Evolutionary conservation across 2,888 invertebrate genomes (phyloP).

Genomic region (Acanthosoma haemorrhoidale): DNA sequence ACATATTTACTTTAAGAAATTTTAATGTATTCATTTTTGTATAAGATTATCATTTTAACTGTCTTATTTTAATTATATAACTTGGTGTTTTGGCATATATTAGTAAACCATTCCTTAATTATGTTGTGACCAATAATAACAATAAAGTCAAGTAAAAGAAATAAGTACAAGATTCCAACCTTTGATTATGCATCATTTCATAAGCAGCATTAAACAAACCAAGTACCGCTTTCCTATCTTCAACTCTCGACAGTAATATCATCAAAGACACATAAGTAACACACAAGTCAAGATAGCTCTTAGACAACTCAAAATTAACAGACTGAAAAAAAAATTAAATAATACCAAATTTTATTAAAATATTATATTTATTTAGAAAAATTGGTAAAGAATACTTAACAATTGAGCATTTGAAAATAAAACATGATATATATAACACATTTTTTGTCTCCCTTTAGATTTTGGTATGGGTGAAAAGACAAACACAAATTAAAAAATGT

Average conservation of each 20-base stretch:
- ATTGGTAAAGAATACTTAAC: background rate
- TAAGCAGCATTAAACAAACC: slow-evolving; percentile 97
- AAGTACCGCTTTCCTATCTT: slow-evolving; percentile 94
- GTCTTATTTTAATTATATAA: too few relatives aligned
- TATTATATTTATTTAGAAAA: background rate
- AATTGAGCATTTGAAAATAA: background rate
- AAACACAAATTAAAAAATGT: too few relatives aligned
- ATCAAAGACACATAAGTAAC: slow-evolving; percentile 90
- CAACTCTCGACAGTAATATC: slow-evolving; percentile 95
- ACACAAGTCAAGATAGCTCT: slow-evolving; percentile 90
- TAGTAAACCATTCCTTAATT: too few relatives aligned
- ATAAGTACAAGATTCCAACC: slow-evolving; percentile 42
- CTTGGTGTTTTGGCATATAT: too few relatives aligned
- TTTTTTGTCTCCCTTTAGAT: too few relatives aligned
- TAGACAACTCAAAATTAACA: slow-evolving; percentile 91
- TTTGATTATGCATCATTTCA: slow-evolving; percentile 87
- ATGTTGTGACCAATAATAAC: too few relatives aligned
- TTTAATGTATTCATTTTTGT: too few relatives aligned
- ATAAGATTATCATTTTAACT: too few relatives aligned
- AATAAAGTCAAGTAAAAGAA: too few relatives aligned
- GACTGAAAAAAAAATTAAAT: slow-evolving; percentile 49
- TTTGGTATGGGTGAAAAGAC: too few relatives aligned
- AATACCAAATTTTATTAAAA: background rate
- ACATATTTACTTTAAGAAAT: too few relatives aligned
- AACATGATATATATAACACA: too few relatives aligned